These are phyloP conservation scores for Nymphalis io DNA, from an alignment of 1,140 invertebrate species.

Conservation along the genomic window DNA sequence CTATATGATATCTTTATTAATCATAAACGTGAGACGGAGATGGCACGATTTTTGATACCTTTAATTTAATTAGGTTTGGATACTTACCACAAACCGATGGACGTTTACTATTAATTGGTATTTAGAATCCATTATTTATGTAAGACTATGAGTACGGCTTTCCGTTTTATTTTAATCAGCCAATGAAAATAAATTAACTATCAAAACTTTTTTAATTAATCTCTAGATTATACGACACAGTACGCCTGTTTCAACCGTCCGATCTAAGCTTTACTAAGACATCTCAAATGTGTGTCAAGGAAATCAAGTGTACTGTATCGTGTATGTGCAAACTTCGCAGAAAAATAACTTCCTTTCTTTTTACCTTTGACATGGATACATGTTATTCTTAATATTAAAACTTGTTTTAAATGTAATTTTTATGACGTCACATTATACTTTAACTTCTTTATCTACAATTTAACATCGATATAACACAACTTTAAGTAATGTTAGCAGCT, in stretches of 20 bases:
- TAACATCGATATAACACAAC: background rate
- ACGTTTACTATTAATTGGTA: no score
- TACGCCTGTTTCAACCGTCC: background rate
- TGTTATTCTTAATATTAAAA: conserved; percentile 5
- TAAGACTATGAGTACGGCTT: no score
- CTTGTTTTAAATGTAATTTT: conserved; percentile 7
- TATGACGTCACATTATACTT: conserved; percentile 8
- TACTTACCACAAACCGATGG: no score
- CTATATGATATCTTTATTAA: no score
- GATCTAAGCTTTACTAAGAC: conserved; percentile 5
- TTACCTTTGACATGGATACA: conserved; percentile 2
- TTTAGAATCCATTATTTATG: no score
- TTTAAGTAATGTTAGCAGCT: background rate
- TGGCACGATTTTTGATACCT: no score
- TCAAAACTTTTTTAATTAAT: no score
- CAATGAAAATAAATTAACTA: no score
- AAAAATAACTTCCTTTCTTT: conserved; percentile 21
- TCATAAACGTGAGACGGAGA: no score
- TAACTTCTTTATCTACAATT: no score
- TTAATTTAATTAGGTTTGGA: no score
- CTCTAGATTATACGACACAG: background rate
- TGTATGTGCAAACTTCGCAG: conserved; percentile 9
- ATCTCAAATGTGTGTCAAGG: conserved; percentile 21
- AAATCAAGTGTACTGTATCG: conserved; percentile 2
- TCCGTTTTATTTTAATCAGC: no score